Conservation (phyloP, 1,140 invertebrate species). For the Chrysomallon squamiferum region DNA sequence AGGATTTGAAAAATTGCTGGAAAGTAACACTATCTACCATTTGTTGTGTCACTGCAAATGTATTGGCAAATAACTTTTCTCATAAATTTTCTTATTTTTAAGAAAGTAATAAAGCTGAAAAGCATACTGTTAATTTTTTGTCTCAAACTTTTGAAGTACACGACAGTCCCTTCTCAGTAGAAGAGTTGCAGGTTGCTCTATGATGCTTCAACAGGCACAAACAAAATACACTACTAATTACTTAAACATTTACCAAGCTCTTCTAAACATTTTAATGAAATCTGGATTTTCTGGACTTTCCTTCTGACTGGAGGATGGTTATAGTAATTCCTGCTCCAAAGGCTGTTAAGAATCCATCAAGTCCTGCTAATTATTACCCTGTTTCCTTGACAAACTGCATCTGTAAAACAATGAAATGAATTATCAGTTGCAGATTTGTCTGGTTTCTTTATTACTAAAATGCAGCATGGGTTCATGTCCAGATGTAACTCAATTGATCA, state of each 20-base stretch:
- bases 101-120: too few species aligned
- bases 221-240: conserved; percentile 10
- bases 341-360: not conserved
- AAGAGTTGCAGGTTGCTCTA: not conserved
- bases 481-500: not conserved
- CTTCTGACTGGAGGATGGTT: not conserved
- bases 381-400: conserved; percentile 1
- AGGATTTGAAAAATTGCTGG: too few species aligned
- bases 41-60: too few species aligned
- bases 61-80: too few species aligned
- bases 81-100: too few species aligned
- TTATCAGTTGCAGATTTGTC: conserved; percentile 4
- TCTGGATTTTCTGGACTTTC: conserved; percentile 3
- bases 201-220: conserved; percentile 5
- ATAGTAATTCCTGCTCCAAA: not conserved
- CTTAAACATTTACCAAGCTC: conserved; percentile 7
- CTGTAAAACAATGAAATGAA: conserved; percentile 11
- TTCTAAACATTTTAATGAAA: not conserved
- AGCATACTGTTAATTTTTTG: not conserved
- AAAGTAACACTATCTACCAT: too few species aligned
- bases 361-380: conserved; percentile 2
- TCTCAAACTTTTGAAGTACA: conserved; percentile 2
- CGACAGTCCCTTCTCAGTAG: not conserved
- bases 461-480: not conserved
- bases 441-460: conserved; percentile 7